phyloP scores from a whole-genome alignment of 2,113 vertebrate species.

The Aphelocoma coerulescens region DNA sequence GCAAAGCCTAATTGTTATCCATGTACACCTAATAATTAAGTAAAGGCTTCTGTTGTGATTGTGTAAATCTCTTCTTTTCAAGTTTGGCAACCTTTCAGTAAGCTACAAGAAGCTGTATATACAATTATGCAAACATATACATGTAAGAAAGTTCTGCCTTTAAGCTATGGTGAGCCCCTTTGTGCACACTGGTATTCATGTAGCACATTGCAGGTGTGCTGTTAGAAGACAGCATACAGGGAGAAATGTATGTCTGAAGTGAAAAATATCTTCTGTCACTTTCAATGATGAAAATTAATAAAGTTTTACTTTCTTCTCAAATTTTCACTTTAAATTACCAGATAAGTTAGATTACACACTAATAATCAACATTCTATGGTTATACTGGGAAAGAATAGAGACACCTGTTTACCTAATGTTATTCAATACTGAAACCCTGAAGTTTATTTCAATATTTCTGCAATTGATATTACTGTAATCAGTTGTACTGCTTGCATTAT shows the following conservation, averaged over 20 bases:
- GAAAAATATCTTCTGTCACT: neutral
- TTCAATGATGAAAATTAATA: neutral
- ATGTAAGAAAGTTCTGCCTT: neutral
- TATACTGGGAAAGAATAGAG: neutral
- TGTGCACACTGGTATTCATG: neutral
- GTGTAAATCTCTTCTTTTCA: neutral
- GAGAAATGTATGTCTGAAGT: neutral
- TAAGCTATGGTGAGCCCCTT: neutral
- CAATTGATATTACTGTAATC: neutral
- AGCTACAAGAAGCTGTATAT: neutral
- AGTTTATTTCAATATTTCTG: neutral
- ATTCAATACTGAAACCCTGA: neutral
- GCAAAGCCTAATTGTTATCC: neutral
- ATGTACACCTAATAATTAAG: neutral
- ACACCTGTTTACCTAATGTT: neutral
- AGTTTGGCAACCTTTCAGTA: neutral
- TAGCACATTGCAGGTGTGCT: neutral
- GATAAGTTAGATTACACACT: neutral
- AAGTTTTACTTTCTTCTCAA: neutral
- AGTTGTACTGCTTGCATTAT: neutral
- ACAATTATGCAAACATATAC: neutral
- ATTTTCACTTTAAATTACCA: neutral
- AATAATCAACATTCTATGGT: neutral
- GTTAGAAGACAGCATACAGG: neutral
- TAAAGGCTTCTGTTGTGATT: neutral